Percentiles rank a stretch among this genome's conserved stretches.
phyloP scores from a whole-genome alignment of 2,113 vertebrate species.

The Garra rufa region DNA sequence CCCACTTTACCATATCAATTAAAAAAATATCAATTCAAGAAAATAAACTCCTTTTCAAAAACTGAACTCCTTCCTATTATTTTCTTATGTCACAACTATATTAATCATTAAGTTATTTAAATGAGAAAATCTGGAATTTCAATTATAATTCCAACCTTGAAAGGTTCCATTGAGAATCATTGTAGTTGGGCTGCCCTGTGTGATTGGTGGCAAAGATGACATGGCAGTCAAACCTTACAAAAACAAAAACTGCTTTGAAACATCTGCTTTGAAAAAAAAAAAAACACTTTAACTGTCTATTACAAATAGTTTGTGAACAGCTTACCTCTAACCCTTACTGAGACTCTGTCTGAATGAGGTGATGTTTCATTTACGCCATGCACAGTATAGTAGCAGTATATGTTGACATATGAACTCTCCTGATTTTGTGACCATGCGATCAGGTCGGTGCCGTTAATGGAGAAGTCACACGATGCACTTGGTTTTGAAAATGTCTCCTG shows the following conservation, averaged over 20 bases:
- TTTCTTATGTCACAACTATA: background rate
- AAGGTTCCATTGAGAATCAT: background rate
- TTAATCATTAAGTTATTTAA: background rate
- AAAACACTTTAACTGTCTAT: background rate
- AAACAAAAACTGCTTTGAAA: too few species aligned
- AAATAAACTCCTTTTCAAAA: too few species aligned
- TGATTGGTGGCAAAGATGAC: background rate
- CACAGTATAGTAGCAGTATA: conserved; percentile 2
- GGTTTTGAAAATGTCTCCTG: background rate
- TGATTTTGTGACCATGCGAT: background rate
- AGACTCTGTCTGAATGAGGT: background rate
- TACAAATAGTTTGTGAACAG: background rate
- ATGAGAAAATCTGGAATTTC: background rate
- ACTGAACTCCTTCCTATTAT: background rate
- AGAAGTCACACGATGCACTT: background rate
- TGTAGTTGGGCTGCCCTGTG: background rate
- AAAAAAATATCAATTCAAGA: background rate
- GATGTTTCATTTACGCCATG: background rate
- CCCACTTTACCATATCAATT: background rate
- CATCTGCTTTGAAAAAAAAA: background rate
- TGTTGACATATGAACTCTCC: background rate
- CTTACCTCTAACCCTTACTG: background rate
- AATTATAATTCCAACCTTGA: background rate
- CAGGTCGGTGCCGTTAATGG: background rate
- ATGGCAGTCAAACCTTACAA: background rate